These are phyloP conservation scores for Drosophila fungiperda DNA, from an alignment of 2,888 invertebrate species.

Conservation along the genomic window DNA sequence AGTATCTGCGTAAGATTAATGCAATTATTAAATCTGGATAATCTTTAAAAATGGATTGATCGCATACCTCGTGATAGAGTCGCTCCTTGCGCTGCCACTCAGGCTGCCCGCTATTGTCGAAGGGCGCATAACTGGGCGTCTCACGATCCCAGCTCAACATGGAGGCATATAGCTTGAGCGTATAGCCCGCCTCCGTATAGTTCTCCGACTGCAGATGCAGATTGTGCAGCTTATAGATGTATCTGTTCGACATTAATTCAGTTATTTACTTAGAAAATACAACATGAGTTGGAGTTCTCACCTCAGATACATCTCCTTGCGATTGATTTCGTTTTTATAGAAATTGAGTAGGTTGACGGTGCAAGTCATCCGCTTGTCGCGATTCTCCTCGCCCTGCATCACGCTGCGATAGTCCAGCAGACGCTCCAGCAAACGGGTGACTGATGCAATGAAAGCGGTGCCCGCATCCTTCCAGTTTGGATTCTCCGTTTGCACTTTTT, in stretches of 20 bases:
- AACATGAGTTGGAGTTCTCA: slow-evolving; percentile 27
- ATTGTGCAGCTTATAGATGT: slow-evolving; percentile 97
- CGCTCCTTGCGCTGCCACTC: slow-evolving; percentile 96
- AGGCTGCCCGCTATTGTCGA: slow-evolving; percentile 90
- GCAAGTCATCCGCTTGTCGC: slow-evolving; percentile 98
- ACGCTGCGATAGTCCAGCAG: slow-evolving; percentile 97
- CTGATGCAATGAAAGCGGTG: slow-evolving; percentile 95
- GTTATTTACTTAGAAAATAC: not conserved
- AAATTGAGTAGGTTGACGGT: slow-evolving; percentile 98
- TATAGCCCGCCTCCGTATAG: slow-evolving; percentile 97
- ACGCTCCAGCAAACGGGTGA: slow-evolving; percentile 94
- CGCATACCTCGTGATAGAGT: slow-evolving; percentile 89
- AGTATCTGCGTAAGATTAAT: slow-evolving; percentile 87
- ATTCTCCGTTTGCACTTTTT: slow-evolving; percentile 93
- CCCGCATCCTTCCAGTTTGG: slow-evolving; percentile 97
- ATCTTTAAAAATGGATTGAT: not conserved
- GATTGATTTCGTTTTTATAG: slow-evolving; percentile 97
- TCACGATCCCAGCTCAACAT: slow-evolving; percentile 93
- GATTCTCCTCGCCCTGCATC: slow-evolving; percentile 97
- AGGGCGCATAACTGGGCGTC: slow-evolving; percentile 86
- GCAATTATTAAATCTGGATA: too few relatives aligned
- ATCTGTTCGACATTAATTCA: slow-evolving; percentile 85
- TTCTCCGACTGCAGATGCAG: slow-evolving; percentile 96
- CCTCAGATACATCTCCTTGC: slow-evolving; percentile 97
- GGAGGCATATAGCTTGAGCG: slow-evolving; percentile 96